Base-by-base conservation (phyloP, 2,113 vertebrate genomes). In the Cavia aperea region DNA sequence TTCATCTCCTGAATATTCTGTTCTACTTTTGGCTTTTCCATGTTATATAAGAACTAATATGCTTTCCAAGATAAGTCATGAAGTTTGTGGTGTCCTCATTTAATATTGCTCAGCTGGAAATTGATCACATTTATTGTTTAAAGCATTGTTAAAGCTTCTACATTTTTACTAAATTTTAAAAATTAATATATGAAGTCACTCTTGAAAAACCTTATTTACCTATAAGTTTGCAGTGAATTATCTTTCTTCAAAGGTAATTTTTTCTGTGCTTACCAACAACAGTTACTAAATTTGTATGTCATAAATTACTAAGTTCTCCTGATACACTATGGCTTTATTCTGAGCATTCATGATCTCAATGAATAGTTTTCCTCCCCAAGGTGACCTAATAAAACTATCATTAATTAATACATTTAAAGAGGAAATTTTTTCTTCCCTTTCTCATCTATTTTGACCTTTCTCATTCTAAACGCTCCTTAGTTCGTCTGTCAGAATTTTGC, bases 61-160 rank as follows among this genome's bases (percentile, higher is more conserved):
- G 95, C 96, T 97, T 96, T 96, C 93, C 95, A 95, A 96, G 46
- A 77, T 51, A 96, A 96, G 91, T 96, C 95, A 96, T 94, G 68
- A 93, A 93, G 89, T 97, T 58, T 73, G 46, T 94, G 58, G n/a
- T 77, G 5, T n/a, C 82, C 36, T 70, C 58, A 68, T 81, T 92
- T 86, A 85, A 29, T 86, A 88, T 62, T 89, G 12, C 46, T 92
- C 26, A 81, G 63, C 70, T 79, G 91, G 62, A 93, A 94, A 43
- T 92, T 66, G 63, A 54, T 82, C 88, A 75, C 12, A 51, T 6
- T 92, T 72, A 68, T 54, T 93, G n/a, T 94, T 86, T 92, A 82
- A 92, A 83, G 82, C 33, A 89, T 75, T 39, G 3, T 60, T 77
- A 81, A 84, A 73, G 5, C 23, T 58, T 94, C 60, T 75, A 73